These are phyloP conservation scores for Dicyrtomina minuta DNA, from an alignment of 2,888 invertebrate species.

Conservation along the genomic window DNA sequence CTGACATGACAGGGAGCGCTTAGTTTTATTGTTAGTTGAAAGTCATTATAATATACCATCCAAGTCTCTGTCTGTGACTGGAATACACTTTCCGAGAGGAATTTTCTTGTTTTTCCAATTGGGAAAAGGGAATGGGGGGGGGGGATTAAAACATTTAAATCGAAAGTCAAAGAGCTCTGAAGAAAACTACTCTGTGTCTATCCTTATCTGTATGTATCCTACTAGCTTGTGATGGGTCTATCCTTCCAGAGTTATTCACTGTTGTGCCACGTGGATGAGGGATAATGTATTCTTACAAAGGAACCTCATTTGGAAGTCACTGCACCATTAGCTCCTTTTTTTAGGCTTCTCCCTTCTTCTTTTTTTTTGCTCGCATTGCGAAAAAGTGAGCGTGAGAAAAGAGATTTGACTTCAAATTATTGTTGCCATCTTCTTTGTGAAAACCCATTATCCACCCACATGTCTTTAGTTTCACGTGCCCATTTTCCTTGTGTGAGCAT, in stretches of 20 bases:
- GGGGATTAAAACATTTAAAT: not conserved
- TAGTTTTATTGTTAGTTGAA: too few species aligned
- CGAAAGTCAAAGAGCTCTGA: slow-evolving; percentile 15
- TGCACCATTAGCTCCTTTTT: slow-evolving; percentile 13
- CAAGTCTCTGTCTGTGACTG: too few species aligned
- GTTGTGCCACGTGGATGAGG: not conserved
- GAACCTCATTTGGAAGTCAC: slow-evolving; percentile 21
- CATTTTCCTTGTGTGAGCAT: slow-evolving; percentile 9
- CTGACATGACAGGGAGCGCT: too few species aligned
- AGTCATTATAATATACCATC: too few species aligned
- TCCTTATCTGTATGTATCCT: too few species aligned
- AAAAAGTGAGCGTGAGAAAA: slow-evolving; percentile 12
- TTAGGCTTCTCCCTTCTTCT: not conserved
- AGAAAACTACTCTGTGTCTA: not conserved
- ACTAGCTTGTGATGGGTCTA: too few species aligned
- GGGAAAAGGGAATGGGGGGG: not conserved
- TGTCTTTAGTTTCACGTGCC: slow-evolving; percentile 26
- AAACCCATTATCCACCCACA: slow-evolving; percentile 12
- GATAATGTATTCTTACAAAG: slow-evolving; percentile 19
- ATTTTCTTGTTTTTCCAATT: too few species aligned
- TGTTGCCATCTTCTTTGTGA: slow-evolving; percentile 10
- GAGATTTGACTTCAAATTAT: slow-evolving; percentile 23
- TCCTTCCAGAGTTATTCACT: too few species aligned
- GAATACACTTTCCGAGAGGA: too few species aligned
- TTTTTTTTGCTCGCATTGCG: not conserved